Evolutionary conservation across 2,888 invertebrate species (phyloP).

Genomic region (Drosophila peninsularis): DNA sequence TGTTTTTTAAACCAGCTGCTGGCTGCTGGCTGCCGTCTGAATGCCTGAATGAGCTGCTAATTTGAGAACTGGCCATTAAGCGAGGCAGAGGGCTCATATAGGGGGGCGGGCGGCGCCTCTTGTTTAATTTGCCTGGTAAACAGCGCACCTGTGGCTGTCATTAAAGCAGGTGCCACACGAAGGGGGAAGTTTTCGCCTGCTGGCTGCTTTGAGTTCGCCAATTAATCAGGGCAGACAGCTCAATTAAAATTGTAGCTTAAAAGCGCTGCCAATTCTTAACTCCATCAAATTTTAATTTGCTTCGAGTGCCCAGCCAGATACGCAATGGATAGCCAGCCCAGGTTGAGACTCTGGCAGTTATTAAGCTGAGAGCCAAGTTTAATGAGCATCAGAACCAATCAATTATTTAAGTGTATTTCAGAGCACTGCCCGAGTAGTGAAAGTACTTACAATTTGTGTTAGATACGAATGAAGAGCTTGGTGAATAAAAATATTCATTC

Average conservation of each 20-base stretch:
- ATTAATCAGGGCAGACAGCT: slow-evolving; percentile 69
- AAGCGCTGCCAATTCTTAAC: slow-evolving; percentile 36
- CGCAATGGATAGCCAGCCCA: slow-evolving; percentile 2
- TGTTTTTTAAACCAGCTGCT: slow-evolving; percentile 61
- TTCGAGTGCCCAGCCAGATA: slow-evolving; percentile 34
- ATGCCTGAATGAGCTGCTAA: slow-evolving; percentile 70
- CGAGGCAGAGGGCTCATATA: slow-evolving; percentile 4
- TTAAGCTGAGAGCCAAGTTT: not conserved
- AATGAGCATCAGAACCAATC: not conserved
- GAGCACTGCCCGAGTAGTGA: not conserved
- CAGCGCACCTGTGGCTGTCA: slow-evolving; percentile 69
- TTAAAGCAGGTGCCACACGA: slow-evolving; percentile 42
- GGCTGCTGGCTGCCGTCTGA: slow-evolving; percentile 17
- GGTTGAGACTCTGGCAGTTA: not conserved
- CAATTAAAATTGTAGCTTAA: slow-evolving; percentile 67
- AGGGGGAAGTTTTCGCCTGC: slow-evolving; percentile 4
- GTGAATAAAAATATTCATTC: not conserved
- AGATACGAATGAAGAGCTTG: too few species aligned
- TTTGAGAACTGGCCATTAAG: slow-evolving; percentile 66
- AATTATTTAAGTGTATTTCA: slow-evolving; percentile 3
- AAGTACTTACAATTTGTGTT: not conserved
- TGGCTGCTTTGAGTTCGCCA: slow-evolving; percentile 58
- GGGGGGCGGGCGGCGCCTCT: slow-evolving; percentile 8
- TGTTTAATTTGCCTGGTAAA: slow-evolving; percentile 49
- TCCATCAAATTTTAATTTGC: slow-evolving; percentile 54